Evolutionary conservation across 1,140 invertebrate genomes (phyloP).

Genomic region (Heliothis subflexa): DNA sequence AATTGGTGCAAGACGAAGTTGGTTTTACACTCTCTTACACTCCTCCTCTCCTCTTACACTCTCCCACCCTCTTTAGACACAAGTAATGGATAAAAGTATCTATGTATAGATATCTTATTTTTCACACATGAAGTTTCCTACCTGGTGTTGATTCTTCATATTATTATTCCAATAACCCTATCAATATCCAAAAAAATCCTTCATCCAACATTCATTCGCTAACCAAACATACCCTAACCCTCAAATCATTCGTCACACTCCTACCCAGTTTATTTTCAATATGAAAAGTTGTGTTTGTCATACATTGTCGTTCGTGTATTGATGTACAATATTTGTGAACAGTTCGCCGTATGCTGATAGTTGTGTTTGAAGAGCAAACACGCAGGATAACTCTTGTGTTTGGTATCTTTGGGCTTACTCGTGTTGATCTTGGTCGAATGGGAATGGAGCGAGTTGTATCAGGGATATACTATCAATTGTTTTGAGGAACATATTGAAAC

Average conservation of each 20-base stretch:
- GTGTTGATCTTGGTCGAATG: conserved; percentile 18
- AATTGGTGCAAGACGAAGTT: no score
- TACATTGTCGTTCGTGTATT: conserved; percentile 42
- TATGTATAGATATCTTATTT: no score
- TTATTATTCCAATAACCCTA: no score
- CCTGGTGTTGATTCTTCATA: no score
- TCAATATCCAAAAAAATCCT: neutral
- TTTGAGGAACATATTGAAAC: no score
- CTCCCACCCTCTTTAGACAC: no score
- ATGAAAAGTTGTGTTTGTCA: conserved; percentile 21
- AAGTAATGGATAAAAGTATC: no score
- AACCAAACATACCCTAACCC: neutral
- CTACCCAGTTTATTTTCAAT: conserved; percentile 30
- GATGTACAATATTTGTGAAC: conserved; percentile 43
- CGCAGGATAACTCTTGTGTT: conserved; percentile 26
- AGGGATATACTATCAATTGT: neutral
- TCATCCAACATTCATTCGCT: neutral
- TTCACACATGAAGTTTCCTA: no score
- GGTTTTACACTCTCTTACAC: no score
- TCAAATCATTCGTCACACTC: neutral
- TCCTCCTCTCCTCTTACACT: no score
- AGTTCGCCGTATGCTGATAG: conserved; percentile 35
- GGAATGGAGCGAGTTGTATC: neutral
- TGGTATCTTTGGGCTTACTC: neutral
- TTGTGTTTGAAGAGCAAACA: conserved; percentile 40